Evolutionary conservation across 1,140 invertebrate species (phyloP), one percentile per base, ranked within the genome.

Genomic region (Ips typographus): DNA sequence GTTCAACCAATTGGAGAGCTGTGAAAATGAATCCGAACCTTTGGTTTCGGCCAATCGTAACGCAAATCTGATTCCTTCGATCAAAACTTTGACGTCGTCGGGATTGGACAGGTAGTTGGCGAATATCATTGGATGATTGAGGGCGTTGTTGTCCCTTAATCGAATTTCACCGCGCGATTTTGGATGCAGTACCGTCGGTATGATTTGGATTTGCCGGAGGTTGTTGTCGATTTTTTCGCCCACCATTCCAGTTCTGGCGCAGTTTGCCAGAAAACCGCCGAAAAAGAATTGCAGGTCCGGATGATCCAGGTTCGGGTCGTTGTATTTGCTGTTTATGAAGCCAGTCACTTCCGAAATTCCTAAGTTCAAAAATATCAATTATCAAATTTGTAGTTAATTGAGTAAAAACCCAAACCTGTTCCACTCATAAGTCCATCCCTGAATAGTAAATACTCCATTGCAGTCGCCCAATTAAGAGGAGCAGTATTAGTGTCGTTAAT

Each of bases 241-340:
- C 3, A 93, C 90, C 85, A 92, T 91, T n/a, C 91, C 91, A 0
- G 91, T 93, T 76, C 88, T 87, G 3, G 91, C 90, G 74, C 92
- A 94, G 75, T 92, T 89, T 0, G 91, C 92, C 51, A 93, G 80
- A 76, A 91, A 93, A 0, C 91, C 91, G 4, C 91, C 88, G 76
- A 94, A 95, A 81, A 94, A 94, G 43, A 91, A 84, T 77, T 96
- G 93, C 0, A 95, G 80, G 76, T 96, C 94, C 0, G 94, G 94
- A 76, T 90, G 86, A 76, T 95, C 91, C 1, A 89, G 87, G 0
- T 82, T 82, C 0, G 87, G 84, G 74, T 94, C 87, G 1, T 89
- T 87, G 77, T 89, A 94, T 77, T 90, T 92, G 0, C 92, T 90
- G 73, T 93, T 90, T 41, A 94, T 83, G 78, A 95, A 90, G 0